Base-by-base conservation (phyloP, 1,140 invertebrate species). In the Charaxes varanes region DNA sequence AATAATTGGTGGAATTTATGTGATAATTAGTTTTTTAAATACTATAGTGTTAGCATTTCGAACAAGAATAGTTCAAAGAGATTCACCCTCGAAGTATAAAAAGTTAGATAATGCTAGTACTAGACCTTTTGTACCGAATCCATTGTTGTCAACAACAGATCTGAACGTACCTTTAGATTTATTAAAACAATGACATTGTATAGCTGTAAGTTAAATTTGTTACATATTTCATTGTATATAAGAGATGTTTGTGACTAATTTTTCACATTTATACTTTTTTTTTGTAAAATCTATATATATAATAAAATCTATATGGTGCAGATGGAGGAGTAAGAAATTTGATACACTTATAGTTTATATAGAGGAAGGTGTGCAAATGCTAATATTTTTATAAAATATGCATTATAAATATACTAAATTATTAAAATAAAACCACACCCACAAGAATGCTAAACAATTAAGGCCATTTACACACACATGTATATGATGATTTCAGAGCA, bases 1-100 rank as follows among this genome's bases (percentile, higher is more conserved):
- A 3, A 91, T 95, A 28, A 88, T 97, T 47, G 94, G 95, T 46
- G 96, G 97, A 23, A 91, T 98, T 58, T 97, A 95, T 86, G 90
- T 95, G 21, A 93, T 94, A 48, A 89, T 91, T 66, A 90, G 93
- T 87, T 74, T 71, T 52, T 41, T 83, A 22, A 78, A 74, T 50
- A 57, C 62, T 15, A 6, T 77, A 50, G 71, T 78, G 12, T 62
- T 72, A 43, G 41, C 47, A 28, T 1, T 74, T 42, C 54, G 54
- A 37, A 66, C 63, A 24, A 18, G 10, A 24, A 57, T 74, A 21
- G 24, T 58, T 31, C 57, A 59, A 27, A 43, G 46, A 31, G 10
- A 43, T 16, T 38, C 41, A 3, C 47, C 53, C 5, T 22, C 49
- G 6, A 36, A 35, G 31, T 32, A 26, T 12, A 26, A 42, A 26